A percentile compares a stretch with the other conserved stretches of the same genome.
phyloP scores from a whole-genome alignment of 2,113 vertebrate genomes.

The Falco punctatus region DNA sequence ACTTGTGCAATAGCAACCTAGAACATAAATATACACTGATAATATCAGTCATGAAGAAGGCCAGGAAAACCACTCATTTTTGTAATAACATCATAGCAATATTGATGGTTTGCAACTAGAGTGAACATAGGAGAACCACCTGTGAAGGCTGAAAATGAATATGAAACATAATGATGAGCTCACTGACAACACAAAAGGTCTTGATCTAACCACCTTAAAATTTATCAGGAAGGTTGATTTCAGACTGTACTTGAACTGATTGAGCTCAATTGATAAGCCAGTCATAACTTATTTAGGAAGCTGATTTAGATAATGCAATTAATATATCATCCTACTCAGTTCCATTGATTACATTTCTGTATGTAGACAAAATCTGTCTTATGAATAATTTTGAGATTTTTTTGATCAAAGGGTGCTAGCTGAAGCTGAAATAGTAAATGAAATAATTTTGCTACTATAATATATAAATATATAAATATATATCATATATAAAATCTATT shows the following conservation, averaged over 20 bases:
- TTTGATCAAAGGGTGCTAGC: not conserved
- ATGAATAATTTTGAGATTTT: not conserved
- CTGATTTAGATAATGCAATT: not conserved
- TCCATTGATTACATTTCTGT: not conserved
- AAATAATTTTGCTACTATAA: not conserved
- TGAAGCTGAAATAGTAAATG: not conserved
- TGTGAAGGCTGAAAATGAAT: not conserved
- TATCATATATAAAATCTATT: no score
- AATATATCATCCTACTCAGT: not conserved
- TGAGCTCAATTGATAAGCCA: not conserved
- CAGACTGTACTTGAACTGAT: not conserved
- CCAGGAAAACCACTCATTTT: not conserved
- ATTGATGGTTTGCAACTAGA: not conserved
- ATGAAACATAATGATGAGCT: not conserved
- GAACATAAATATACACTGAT: not conserved
- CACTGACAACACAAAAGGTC: not conserved
- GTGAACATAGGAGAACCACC: not conserved
- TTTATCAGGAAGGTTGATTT: not conserved
- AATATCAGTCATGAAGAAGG: not conserved
- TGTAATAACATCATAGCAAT: not conserved
- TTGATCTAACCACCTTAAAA: not conserved
- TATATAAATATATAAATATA: no score
- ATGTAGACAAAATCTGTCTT: not conserved
- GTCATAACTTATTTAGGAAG: not conserved
- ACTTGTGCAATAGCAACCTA: not conserved